These are phyloP conservation scores for Drosophila parthenogenetica DNA, from an alignment of 2,888 invertebrate genomes.

Conservation along the genomic window DNA sequence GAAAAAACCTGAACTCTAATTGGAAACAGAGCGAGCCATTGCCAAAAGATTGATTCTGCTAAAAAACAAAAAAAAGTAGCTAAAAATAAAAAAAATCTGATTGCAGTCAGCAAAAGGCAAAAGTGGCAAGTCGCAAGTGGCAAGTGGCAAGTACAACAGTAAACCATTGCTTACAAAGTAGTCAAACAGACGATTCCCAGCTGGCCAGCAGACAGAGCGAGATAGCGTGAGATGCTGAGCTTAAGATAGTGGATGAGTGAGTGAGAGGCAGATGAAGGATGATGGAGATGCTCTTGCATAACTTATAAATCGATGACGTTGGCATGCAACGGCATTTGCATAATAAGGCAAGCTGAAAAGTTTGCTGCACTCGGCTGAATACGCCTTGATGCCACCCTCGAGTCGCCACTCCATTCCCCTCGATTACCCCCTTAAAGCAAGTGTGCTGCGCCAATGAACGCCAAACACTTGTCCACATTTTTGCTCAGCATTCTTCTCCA, in stretches of 20 bases:
- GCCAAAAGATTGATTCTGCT: conserved; percentile 48
- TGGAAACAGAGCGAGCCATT: conserved; percentile 40
- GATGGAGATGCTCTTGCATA: conserved; percentile 60
- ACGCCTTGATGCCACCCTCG: conserved; percentile 1
- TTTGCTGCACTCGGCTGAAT: conserved; percentile 60
- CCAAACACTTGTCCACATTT: conserved; percentile 53
- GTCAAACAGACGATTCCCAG: conserved; percentile 53
- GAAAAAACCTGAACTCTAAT: conserved; percentile 35
- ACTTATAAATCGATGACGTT: conserved; percentile 79
- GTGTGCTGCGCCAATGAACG: conserved; percentile 57
- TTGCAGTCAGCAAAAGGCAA: conserved; percentile 61
- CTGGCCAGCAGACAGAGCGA: conserved; percentile 4
- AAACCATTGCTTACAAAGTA: conserved; percentile 75
- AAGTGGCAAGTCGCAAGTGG: conserved; percentile 37
- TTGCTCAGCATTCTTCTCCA: conserved; percentile 23
- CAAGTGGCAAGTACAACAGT: conserved; percentile 51
- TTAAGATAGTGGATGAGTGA: neutral
- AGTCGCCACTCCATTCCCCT: neutral
- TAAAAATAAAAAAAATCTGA: conserved; percentile 41
- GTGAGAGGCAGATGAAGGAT: neutral
- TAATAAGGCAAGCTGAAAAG: conserved; percentile 71
- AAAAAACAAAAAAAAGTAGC: conserved; percentile 9
- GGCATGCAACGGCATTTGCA: conserved; percentile 72
- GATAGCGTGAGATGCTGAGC: neutral
- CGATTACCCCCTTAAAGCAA: conserved; percentile 8